Base-by-base conservation (phyloP, 2,888 invertebrate genomes). In the Toxonevra muliebris region DNA sequence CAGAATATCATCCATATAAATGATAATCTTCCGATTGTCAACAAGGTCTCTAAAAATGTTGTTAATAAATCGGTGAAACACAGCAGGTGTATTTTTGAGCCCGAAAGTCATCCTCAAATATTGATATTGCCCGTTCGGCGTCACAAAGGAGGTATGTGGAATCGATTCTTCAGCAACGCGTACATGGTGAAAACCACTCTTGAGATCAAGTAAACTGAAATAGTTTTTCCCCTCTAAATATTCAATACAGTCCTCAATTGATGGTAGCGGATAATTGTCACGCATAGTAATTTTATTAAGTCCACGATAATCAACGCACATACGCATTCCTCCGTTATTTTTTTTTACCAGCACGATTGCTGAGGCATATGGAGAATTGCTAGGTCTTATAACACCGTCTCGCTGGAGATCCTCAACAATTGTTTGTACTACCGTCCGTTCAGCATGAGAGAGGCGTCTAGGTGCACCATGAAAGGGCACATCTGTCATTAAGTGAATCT, bases 111-210 rank as follows among this genome's bases (percentile, higher is more conserved):
- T 66, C 13, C 17, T 42, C 20, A 60, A 30, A 53, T 67, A 73
- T 59, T 73, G 71, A 61, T 53, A 73, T 40, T 76, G 74, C 11
- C 74, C 74, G 20, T 68, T 42, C 11, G 74, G 74, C 10, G 76
- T 75, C 9, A 76, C 75, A 69, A 76, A 76, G 12, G 75, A 66
- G 5, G 72, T 76, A 42, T 61, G 76, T 50, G 69, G 71, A 8
- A 71, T 69, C 0, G 74, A 77, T 12, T 75, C 69, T 11, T 69
- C 62, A 1, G 69, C 62, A 13, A 76, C 63, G 1, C 57, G 58
- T 5, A 76, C 69, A 17, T 75, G 75, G 53, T 74, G 69, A 57
- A 76, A 76, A 8, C 75, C 75, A 55, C 48, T 68, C 13, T 48
- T 60, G 19, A 60, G 45, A 7, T 60, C 60, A 1, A 60, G 30